Conservation (phyloP, 2,888 invertebrate genomes). For the Drosophila parthenogenetica region DNA sequence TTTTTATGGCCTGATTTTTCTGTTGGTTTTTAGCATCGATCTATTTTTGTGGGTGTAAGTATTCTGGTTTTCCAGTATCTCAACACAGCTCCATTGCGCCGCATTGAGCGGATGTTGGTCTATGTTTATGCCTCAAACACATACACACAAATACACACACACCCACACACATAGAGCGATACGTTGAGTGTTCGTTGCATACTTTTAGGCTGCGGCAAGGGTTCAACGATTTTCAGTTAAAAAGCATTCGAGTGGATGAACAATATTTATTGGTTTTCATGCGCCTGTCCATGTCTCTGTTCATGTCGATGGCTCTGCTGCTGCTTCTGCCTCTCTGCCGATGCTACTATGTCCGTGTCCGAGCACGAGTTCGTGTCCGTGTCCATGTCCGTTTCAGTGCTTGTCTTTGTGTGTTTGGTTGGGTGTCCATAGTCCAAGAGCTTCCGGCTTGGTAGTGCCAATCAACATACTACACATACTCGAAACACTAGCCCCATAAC, state of each 20-base stretch:
- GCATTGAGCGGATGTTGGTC: constrained; percentile 28
- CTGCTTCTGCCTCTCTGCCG: constrained; percentile 18
- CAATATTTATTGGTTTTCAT: constrained; percentile 82
- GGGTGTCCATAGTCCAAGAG: constrained; percentile 35
- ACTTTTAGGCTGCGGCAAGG: constrained; percentile 59
- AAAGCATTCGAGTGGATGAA: constrained; percentile 81
- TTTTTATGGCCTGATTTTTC: constrained; percentile 14
- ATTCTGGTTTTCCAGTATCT: constrained; percentile 12
- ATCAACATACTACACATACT: constrained; percentile 28
- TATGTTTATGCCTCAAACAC: constrained; percentile 36
- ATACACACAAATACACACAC: constrained; percentile 6
- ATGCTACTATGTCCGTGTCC: not conserved
- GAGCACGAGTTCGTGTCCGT: constrained; percentile 1
- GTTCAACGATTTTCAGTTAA: constrained; percentile 78
- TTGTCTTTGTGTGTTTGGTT: constrained; percentile 4
- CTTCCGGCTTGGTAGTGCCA: constrained; percentile 40
- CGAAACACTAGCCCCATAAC: not conserved
- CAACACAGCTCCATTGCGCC: constrained; percentile 18
- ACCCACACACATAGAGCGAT: constrained; percentile 6
- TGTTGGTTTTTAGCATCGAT: constrained; percentile 46
- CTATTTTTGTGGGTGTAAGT: constrained; percentile 29
- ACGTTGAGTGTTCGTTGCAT: constrained; percentile 22
- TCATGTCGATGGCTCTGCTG: constrained; percentile 30
- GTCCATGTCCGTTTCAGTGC: constrained; percentile 1
- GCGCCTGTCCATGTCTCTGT: constrained; percentile 42